Evolutionary conservation across 2,888 invertebrate species (phyloP), one percentile per base, ranked within the genome.

Genomic region (Rotaria socialis): DNA sequence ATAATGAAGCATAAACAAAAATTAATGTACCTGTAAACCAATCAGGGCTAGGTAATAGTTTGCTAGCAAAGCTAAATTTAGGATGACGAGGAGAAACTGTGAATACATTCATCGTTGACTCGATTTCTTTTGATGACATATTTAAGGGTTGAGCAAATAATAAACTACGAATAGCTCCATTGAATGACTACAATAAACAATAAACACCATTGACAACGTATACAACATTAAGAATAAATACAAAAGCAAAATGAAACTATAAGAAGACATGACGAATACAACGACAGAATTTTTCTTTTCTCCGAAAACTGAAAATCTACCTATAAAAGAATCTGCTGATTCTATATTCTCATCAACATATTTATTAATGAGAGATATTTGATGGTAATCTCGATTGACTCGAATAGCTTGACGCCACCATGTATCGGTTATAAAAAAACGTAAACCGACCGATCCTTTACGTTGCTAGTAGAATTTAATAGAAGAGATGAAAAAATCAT

Each of bases 11-110:
- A 67, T 67, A 5, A 22, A 56, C 19, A 24, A 7, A 56, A 24
- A 24, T 10, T 1, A 8, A 35, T 80, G 88, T 87, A 91, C 97
- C 97, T 2, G 97, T 95, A 87, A 97, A 95, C 98, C 98, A 98
- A 91, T 98, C 98, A 0, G 98, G 98, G 0, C 96, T 96, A 0
- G 98, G 98, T 87, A 95, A 96, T 87, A 99, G 93, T 94, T 96
- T 98, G 6, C 96, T 95, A 0, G 97, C 95, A 50, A 98, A 92
- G 0, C 99, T 98, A 89, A 98, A 94, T 75, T 98, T 92, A 90
- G 98, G 97, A 90, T 98, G 95, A 87, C 94, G 94, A 84, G 94
- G 94, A 84, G 86, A 87, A 19, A 86, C 85, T 22, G 84, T 86
- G 43, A 86, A 80, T 84, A 43, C 35, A 56, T 43, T 75, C 50